Percentiles rank a stretch among this genome's conserved stretches.
Evolutionary conservation across 2,113 vertebrate species (phyloP).

Genomic region (Numenius arquata): DNA sequence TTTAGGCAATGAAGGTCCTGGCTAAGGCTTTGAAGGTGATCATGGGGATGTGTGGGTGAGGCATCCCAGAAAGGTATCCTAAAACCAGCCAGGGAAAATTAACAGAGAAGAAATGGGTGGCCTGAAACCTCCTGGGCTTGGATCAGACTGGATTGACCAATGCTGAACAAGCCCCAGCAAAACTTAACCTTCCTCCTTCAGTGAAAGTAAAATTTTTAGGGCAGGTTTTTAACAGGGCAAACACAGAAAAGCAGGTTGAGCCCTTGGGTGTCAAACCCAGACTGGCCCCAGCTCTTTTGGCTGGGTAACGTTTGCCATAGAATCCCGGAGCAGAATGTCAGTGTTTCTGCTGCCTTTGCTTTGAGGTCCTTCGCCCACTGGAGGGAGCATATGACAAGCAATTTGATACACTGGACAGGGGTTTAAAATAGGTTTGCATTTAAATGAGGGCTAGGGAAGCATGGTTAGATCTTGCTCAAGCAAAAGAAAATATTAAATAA

Average conservation of each 20-base stretch:
- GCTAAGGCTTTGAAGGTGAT: not conserved
- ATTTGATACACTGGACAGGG: not conserved
- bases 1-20: not conserved
- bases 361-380: conserved; percentile 41
- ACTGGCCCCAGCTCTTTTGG: too few species aligned
- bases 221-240: not conserved
- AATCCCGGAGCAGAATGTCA: not conserved
- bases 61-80: not conserved
- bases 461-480: not conserved
- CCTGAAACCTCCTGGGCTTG: not conserved
- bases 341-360: not conserved
- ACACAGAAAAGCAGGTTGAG: not conserved
- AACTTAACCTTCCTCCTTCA: not conserved
- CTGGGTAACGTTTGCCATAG: rapidly evolving
- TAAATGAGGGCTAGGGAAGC: not conserved
- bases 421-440: not conserved
- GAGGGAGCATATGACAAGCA: conserved; percentile 44
- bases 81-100: not conserved
- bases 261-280: not conserved
- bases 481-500: not conserved
- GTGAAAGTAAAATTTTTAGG: not conserved
- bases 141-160: too few species aligned
- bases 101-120: not conserved
- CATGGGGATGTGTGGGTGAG: not conserved
- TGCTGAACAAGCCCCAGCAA: not conserved